phyloP scores from a whole-genome alignment of 1,140 invertebrate species.

The Drosophila jambulina region DNA sequence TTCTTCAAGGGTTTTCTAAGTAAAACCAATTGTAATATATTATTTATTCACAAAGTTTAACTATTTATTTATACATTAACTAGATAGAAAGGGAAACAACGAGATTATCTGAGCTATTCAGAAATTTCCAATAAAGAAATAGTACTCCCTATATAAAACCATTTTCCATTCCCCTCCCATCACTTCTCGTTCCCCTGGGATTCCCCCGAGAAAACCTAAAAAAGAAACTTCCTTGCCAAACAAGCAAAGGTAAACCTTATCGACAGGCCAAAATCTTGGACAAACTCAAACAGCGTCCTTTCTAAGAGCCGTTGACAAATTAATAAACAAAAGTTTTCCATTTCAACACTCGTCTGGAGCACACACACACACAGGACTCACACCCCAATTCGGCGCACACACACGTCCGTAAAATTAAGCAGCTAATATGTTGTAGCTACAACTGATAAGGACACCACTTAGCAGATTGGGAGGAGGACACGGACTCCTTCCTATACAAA shows the following conservation, averaged over 20 bases:
- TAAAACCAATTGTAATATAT: not conserved
- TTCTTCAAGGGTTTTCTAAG: not conserved
- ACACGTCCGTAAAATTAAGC: constrained; percentile 65
- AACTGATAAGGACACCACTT: constrained; percentile 69
- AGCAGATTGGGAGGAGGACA: constrained; percentile 47
- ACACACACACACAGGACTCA: constrained; percentile 8
- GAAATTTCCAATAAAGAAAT: not conserved
- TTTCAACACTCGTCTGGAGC: constrained; percentile 39
- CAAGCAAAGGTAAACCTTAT: constrained; percentile 22
- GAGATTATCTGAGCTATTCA: no score
- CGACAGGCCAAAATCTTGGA: constrained; percentile 20
- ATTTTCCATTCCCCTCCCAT: not conserved
- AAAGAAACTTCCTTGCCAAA: not conserved
- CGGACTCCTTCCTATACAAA: constrained; percentile 77
- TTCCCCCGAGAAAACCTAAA: not conserved
- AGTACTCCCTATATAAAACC: not conserved
- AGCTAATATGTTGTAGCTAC: constrained; percentile 81
- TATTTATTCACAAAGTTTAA: not conserved
- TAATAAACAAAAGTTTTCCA: constrained; percentile 78
- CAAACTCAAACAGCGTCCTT: constrained; percentile 38
- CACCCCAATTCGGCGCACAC: not conserved
- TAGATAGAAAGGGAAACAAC: no score
- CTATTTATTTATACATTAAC: no score
- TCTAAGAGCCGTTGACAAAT: constrained; percentile 59
- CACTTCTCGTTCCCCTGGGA: no score